Base-by-base conservation (phyloP, 2,113 vertebrate genomes). In the Bujurquina vittata region DNA sequence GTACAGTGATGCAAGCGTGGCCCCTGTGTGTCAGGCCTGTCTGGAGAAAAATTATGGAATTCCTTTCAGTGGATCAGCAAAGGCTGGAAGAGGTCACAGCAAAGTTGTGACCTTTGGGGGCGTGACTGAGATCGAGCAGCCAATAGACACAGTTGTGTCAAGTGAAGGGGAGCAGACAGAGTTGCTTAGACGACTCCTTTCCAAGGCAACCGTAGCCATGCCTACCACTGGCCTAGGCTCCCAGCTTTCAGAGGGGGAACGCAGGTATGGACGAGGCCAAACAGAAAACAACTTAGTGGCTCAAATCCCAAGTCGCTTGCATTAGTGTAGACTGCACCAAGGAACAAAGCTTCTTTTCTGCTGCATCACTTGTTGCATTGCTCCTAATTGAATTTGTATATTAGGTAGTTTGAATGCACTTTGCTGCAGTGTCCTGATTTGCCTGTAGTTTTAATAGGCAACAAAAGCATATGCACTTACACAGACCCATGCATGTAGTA, bases 121-220 rank as follows among this genome's bases (percentile, higher is more conserved):
- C 2, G 97, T 99, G 91, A 98, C 97, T 85, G 97, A 99, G 94
- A 97, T 98, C 94, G 96, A 97, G 96, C 95, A 96, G 93, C 96
- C 93, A 77, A 93, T 97, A 5, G 93, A 96, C 90, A 93, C 96
- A 84, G 94, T 96, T 88, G 95, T 89, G 90, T 59, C 91, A 56
- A 80, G 83, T 79, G 83, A 84, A 80, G 93, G 95, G 92, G 94
- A 95, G 79, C 91, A 95, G 92, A 92, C 90, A 8, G 89, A 92
- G 84, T 94, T 90, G 69, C 94, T 95, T 87, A 93, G 92, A 83
- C 92, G 91, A 88, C 95, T 96, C 86, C 92, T 94, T 83, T 93
- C 95, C 86, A 90, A 94, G 84, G 90, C 95, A 79, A 81, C 93
- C 10, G 93, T 96, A 90, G 93, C 94, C 90, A 94, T 95, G 92